These are phyloP conservation scores for Dryobotodes eremita DNA, from an alignment of 2,888 invertebrate genomes.

Conservation along the genomic window DNA sequence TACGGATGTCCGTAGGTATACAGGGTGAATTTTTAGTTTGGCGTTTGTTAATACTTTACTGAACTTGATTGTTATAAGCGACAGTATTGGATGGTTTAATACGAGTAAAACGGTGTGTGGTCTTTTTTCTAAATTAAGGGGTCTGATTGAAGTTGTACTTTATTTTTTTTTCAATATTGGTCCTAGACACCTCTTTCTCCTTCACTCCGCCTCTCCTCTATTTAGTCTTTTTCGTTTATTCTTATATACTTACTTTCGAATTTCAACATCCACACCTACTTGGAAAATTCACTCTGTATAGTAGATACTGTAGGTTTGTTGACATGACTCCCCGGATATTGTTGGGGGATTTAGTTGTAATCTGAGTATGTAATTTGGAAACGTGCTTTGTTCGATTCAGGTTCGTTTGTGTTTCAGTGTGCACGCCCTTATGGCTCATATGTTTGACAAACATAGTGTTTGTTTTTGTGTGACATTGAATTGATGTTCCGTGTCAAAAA, in stretches of 20 bases:
- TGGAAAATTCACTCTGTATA: slow-evolving; percentile 4
- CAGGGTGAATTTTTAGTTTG: slow-evolving; percentile 12
- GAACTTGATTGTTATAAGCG: not conserved
- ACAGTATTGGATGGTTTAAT: not conserved
- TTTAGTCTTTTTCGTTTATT: not conserved
- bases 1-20: slow-evolving; percentile 31
- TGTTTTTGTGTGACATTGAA: not conserved
- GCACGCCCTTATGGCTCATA: not conserved
- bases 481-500: not conserved
- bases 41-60: not conserved
- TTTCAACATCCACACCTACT: not conserved
- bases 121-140: not conserved
- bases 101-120: accelerated
- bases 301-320: slow-evolving; percentile 39
- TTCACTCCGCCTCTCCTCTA: accelerated
- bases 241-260: not conserved
- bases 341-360: slow-evolving; percentile 50
- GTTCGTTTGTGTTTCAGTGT: slow-evolving; percentile 11
- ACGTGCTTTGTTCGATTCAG: slow-evolving; percentile 25
- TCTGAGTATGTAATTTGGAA: slow-evolving; percentile 45
- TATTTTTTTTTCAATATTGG: not conserved
- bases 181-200: accelerated
- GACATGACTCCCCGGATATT: slow-evolving; percentile 55
- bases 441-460: slow-evolving; percentile 21
- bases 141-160: not conserved